phyloP scores from a whole-genome alignment of 1,140 invertebrate genomes.

The Dryas iulia region DNA sequence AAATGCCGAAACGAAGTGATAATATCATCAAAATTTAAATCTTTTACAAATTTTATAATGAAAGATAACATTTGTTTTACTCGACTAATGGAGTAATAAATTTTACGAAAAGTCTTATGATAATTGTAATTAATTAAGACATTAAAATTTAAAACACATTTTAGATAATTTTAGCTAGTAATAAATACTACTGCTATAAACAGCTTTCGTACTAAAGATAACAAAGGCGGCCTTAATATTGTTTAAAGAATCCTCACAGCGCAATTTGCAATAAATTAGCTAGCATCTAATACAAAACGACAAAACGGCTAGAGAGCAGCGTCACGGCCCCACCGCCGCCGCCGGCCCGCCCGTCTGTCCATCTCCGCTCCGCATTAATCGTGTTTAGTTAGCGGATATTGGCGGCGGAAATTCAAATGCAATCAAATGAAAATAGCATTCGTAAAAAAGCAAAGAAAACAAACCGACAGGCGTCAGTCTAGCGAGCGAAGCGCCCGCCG shows the following conservation, averaged over 20 bases:
- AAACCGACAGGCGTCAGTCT: constrained; percentile 79
- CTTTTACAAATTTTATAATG: neutral
- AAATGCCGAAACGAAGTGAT: constrained; percentile 38
- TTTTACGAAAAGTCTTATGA: neutral
- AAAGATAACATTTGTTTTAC: neutral
- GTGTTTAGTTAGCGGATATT: constrained; percentile 82
- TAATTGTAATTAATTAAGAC: no score
- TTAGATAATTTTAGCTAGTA: neutral
- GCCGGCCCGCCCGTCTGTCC: constrained; percentile 62
- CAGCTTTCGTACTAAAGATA: neutral
- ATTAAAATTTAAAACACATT: neutral
- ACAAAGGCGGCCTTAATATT: constrained; percentile 34
- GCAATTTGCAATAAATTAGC: constrained; percentile 75
- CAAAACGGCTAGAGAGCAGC: constrained; percentile 63
- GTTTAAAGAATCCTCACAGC: constrained; percentile 51
- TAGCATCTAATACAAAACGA: constrained; percentile 74
- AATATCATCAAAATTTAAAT: constrained; percentile 20
- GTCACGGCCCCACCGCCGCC: constrained; percentile 50
- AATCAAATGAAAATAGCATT: constrained; percentile 81
- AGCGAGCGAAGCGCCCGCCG: constrained; percentile 57
- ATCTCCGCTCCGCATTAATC: constrained; percentile 79
- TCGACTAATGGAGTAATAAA: neutral
- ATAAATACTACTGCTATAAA: neutral
- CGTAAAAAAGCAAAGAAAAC: constrained; percentile 77
- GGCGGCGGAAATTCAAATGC: constrained; percentile 81